Conservation (phyloP, 2,797 vertebrate genomes). For the Sylvilagus floridanus region DNA sequence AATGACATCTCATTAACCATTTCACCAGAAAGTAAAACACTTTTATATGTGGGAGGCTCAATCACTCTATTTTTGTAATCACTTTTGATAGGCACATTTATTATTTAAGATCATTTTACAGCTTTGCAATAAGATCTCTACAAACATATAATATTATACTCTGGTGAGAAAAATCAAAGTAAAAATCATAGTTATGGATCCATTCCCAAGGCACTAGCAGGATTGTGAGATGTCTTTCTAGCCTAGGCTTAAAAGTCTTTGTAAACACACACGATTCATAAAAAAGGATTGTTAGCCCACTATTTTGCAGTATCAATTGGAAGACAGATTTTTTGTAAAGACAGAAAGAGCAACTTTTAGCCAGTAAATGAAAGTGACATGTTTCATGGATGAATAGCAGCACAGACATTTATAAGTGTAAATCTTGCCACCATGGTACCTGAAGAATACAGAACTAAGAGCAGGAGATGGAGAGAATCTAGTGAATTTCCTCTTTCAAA, state of each 20-base stretch:
- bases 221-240: background rate
- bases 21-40: constrained; percentile 49
- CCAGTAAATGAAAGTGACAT: background rate
- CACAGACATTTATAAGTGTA: background rate
- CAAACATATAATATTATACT: background rate
- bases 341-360: background rate
- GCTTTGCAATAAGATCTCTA: background rate
- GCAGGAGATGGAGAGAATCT: background rate
- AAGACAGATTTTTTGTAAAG: background rate
- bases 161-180: background rate
- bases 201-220: background rate
- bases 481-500: background rate
- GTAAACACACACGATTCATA: background rate
- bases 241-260: background rate
- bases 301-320: background rate
- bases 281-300: background rate
- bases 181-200: background rate
- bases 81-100: constrained; percentile 15
- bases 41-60: background rate
- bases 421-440: background rate
- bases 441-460: background rate
- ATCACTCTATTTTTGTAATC: background rate
- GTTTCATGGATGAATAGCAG: background rate
- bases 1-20: background rate
- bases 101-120: background rate